Evolutionary conservation across 2,797 vertebrate genomes (phyloP).

Genomic region (Mormyrops attenuatus): DNA sequence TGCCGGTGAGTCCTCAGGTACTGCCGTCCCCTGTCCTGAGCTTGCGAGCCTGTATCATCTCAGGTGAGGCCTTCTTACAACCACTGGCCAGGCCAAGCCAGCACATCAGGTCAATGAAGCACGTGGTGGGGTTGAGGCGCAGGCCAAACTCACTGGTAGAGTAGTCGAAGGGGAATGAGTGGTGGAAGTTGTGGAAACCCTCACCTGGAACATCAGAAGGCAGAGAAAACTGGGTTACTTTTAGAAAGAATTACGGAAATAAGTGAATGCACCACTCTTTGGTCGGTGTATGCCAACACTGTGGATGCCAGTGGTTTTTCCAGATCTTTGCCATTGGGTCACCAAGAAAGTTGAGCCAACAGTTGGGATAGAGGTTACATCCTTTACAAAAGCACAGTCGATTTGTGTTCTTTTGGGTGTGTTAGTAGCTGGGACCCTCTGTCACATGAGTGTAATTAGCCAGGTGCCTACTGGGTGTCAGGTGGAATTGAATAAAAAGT

Average conservation of each 20-base stretch:
- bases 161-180: constrained; percentile 73
- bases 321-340: not conserved
- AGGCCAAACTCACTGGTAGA: constrained; percentile 70
- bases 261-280: not conserved
- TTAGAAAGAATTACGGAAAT: not conserved
- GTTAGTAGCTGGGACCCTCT: not conserved
- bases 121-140: constrained; percentile 73
- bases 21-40: constrained; percentile 68
- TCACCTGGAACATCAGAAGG: constrained; percentile 52
- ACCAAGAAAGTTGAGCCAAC: not conserved
- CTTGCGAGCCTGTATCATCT: constrained; percentile 63
- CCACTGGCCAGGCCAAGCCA: constrained; percentile 68
- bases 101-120: constrained; percentile 76
- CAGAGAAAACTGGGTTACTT: not conserved
- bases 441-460: not conserved
- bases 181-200: constrained; percentile 74
- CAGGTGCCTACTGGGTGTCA: not conserved
- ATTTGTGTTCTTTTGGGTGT: not conserved
- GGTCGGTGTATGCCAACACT: not conserved
- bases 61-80: constrained; percentile 56
- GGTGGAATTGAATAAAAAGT: not conserved
- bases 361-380: not conserved
- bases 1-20: constrained; percentile 40
- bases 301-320: not conserved
- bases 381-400: not conserved